These are phyloP conservation scores for Acrocephalus kingi DNA, from an alignment of 2,113 vertebrate species.

Conservation along the genomic window DNA sequence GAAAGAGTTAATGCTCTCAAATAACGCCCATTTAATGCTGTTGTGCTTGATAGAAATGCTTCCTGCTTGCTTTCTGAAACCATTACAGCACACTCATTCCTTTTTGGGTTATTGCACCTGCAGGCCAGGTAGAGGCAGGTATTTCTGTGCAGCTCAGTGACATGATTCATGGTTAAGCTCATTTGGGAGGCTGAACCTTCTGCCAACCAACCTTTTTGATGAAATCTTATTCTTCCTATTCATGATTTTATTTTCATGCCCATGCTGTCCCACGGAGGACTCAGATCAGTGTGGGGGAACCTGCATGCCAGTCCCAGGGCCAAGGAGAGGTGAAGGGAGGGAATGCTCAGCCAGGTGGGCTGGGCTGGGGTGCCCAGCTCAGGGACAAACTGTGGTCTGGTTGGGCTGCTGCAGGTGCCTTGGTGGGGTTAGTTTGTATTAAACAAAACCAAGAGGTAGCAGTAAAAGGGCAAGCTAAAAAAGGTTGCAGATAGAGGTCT, in stretches of 20 bases:
- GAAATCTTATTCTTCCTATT: not conserved
- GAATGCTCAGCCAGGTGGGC: rapidly evolving
- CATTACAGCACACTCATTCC: not conserved
- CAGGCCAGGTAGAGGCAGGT: not conserved
- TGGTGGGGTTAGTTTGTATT: not conserved
- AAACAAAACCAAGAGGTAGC: not conserved
- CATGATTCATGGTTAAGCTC: not conserved
- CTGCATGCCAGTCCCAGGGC: rapidly evolving
- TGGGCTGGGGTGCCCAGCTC: rapidly evolving
- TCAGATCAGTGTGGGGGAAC: not conserved
- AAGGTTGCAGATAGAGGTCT: not conserved
- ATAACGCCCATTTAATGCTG: not conserved
- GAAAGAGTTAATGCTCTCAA: not conserved
- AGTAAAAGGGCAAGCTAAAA: not conserved
- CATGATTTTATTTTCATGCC: not conserved
- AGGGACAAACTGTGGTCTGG: not conserved
- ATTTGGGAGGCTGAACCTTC: not conserved
- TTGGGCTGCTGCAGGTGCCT: rapidly evolving
- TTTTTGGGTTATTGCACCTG: not conserved
- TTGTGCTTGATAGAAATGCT: not conserved
- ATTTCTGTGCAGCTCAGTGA: not conserved
- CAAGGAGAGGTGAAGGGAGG: not conserved
- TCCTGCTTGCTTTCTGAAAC: not conserved
- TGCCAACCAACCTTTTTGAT: not conserved
- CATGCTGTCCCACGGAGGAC: not conserved